Evolutionary conservation across 1,140 invertebrate genomes (phyloP), one percentile per base, ranked within the genome.

Genomic region (Drosophila kohkoa): DNA sequence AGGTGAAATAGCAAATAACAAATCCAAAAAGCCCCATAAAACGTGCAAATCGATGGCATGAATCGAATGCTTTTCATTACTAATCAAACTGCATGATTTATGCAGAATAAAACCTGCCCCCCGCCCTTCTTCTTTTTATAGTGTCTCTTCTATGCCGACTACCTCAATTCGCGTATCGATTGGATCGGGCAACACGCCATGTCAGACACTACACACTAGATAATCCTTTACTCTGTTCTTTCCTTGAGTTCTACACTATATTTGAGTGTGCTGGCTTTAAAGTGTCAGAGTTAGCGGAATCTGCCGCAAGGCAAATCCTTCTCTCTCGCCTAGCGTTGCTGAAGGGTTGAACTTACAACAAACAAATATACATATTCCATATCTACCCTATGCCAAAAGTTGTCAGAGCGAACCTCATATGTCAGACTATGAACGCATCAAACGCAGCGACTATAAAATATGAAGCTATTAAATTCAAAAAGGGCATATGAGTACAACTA

Each of bases 41-140:
- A 83, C 75, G 73, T 88, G 62, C 69, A 75, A 88, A 88, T 89
- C 83, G 80, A 87, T 89, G 67, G 82, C 68, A 77, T 79, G 74
- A 82, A 87, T 73, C 59, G 38, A 79, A 70, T 55, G 57, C 45
- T 73, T 87, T 83, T 87, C 68, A 87, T 74, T 69, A 66, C 66
- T 66, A 74, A 79, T 79, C 83, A 80, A 80, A 87, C 57, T 77
- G 72, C 68, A 71, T 82, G 83, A 83, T 72, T 87, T 88, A 87
- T 88, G 80, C 70, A 75, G 70, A 80, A 80, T 70, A 54, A 52
- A 43, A 46, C 8, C 20, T 13, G n/a, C 5, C 5, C 25, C 4
- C 28, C 1, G 3, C 46, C 10, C 13, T 43, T 20, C 10, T 10
- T n/a, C 15, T 4, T 28, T 11, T 25, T 20, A 46, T 10, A 25